Conservation (phyloP, 1,140 invertebrate genomes). For the Agrypnia vestita region DNA sequence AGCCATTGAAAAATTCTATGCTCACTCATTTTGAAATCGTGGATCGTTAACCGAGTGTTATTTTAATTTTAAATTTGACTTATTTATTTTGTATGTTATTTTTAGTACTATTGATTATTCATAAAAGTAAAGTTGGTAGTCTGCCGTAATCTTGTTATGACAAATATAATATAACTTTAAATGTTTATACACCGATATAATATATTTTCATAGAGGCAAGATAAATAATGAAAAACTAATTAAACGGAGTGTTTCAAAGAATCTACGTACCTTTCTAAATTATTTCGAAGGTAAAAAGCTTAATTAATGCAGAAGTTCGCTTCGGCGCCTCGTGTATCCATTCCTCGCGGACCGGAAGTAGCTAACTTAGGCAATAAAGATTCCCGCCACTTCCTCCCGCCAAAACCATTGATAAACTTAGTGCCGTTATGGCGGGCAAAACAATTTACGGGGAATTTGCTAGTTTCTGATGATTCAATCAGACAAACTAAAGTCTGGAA, state of each 20-base stretch:
- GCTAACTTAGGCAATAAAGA: constrained; percentile 28
- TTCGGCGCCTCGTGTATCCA: background rate
- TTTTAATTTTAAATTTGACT: too few relatives aligned
- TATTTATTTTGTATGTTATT: too few relatives aligned
- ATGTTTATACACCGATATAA: too few relatives aligned
- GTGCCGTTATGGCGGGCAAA: background rate
- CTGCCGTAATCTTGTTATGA: too few relatives aligned
- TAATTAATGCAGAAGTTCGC: constrained; percentile 15
- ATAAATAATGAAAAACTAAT: background rate
- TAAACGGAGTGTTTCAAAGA: constrained; percentile 8
- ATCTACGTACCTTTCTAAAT: constrained; percentile 10
- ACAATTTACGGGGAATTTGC: constrained; percentile 22
- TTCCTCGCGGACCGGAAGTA: constrained; percentile 18
- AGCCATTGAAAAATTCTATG: too few relatives aligned
- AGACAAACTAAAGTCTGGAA: constrained; percentile 1
- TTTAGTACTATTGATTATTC: too few relatives aligned
- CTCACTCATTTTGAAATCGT: too few relatives aligned
- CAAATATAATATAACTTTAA: too few relatives aligned
- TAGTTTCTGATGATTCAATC: constrained; percentile 31
- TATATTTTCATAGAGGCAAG: too few relatives aligned
- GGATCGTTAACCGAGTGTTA: too few relatives aligned
- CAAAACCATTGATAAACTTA: constrained; percentile 14
- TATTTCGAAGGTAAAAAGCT: constrained; percentile 1
- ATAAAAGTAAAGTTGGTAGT: too few relatives aligned
- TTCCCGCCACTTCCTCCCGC: constrained; percentile 18